Evolutionary conservation across 2,888 invertebrate genomes (phyloP).

Genomic region (Acleris cristana): DNA sequence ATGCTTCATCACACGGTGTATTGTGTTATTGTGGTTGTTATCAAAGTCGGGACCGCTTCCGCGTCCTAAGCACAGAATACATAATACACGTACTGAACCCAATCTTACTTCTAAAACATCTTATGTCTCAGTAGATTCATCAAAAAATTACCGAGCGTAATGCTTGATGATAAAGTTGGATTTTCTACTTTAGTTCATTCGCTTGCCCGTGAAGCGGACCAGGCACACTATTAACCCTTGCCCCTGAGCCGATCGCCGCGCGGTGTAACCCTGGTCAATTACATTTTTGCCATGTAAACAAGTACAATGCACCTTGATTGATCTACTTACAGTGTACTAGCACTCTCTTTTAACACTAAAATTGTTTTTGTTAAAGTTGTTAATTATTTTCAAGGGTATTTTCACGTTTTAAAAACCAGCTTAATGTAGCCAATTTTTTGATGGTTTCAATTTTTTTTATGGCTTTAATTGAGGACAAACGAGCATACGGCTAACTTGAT

Average conservation of each 20-base stretch:
- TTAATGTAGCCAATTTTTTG: too few species aligned
- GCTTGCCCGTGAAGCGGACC: slow-evolving; percentile 39
- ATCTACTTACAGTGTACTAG: slow-evolving; percentile 47
- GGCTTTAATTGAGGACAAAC: too few species aligned
- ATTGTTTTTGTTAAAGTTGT: too few species aligned
- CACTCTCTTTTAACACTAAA: neutral
- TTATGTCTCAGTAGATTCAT: neutral
- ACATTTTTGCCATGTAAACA: slow-evolving; percentile 54
- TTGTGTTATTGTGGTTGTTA: slow-evolving; percentile 61
- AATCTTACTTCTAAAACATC: neutral
- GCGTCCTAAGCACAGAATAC: slow-evolving; percentile 45
- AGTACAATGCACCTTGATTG: slow-evolving; percentile 58
- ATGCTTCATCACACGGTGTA: slow-evolving; percentile 41
- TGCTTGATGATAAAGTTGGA: neutral
- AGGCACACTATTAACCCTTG: slow-evolving; percentile 73
- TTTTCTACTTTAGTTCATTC: neutral
- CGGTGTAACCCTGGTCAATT: slow-evolving; percentile 43
- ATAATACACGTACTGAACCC: neutral
- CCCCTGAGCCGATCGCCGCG: slow-evolving; percentile 46
- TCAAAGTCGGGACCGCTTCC: slow-evolving; percentile 51
- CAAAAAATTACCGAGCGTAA: neutral
- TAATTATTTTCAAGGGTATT: too few species aligned
- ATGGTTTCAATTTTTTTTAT: too few species aligned
- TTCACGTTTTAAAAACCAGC: too few species aligned
- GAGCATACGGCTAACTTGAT: too few species aligned